Base-by-base conservation (phyloP, 2,888 invertebrate genomes). In the Pimpla rufipes region DNA sequence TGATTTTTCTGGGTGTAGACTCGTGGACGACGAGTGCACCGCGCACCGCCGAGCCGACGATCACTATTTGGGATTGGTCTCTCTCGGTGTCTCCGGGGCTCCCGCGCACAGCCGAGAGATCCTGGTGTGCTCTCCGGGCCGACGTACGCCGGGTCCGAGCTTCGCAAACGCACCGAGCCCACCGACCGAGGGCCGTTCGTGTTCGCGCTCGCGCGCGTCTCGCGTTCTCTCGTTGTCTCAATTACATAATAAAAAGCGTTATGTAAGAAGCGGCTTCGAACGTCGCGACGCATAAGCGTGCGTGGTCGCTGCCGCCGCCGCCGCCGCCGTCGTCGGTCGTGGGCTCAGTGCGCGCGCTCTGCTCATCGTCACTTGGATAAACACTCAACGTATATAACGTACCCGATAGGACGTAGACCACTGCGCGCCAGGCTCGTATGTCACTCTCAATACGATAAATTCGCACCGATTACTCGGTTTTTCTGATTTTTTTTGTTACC, bases 221-320 rank as follows among this genome's bases (percentile, higher is more conserved):
- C 71, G 74, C 73, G 73, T 66, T 76, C 81, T 84, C 81, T 81
- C 83, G 84, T 83, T 82, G 84, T 86, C 84, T 86, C 91, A 92
- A 92, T 93, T 92, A 91, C 90, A 90, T 92, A 92, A 93, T 92
- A 92, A 93, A 92, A 92, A 91, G 88, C 87, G 79, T 93, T 93
- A 93, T 90, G 89, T 93, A 93, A 93, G 91, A 89, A 89, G 29
- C 29, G 89, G 89, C 90, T 85, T 85, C 82, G 84, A 88, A 89
- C 87, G 89, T 89, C 90, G 90, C 88, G 90, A 88, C 89, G 90
- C 89, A 90, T 90, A 90, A 90, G 88, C 87, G 87, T 86, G 85
- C 85, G 87, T 81, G 82, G 82, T 66, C 74, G 81, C 78, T 5
- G 70, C 84, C 68, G 84, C 83, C 68, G 62, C 37, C 85, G 2